Base-by-base conservation (phyloP, 2,797 vertebrate species). In the Linurgus olivaceus region DNA sequence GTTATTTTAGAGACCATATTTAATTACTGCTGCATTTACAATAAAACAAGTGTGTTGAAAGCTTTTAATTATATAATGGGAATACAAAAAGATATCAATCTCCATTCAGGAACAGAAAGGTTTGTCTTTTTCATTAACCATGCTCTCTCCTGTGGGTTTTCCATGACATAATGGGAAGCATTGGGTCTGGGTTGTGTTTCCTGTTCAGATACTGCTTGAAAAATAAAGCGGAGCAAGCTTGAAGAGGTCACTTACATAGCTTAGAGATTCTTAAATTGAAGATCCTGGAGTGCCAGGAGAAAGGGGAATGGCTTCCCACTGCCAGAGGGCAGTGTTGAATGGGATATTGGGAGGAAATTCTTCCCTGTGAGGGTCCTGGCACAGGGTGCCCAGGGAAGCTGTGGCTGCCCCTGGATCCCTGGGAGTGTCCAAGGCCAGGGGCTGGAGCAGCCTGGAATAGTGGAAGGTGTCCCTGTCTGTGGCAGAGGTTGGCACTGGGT, bases 381-480 rank as follows among this genome's bases (percentile, higher is more conserved):
- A 16, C 28, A 19, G 50, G 16, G 2, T 62, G 4, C 4, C 4
- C 24, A 31, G 65, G 29, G 50, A 2, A 38, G 44, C 37, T 70
- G 57, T 44, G 57, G 44, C 63, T 70, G 24, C 50, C 2, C 29
- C 44, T n/a, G 37, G 21, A 11, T 63, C 24, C 58, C 51, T 71
- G 65, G 44, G 0, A 57, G 20, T 26, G n/a, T 2, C n/a, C 44
- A 21, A 38, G 37, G 50, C 28, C 42, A 33, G 55, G 47, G 33
- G 2, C 28, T 35, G 37, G 51, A 77, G 44, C 65, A 26, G 0
- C n/a, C 24, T 58, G 44, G 8, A 3, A 2, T 1, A 4, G 44
- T 70, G 78, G 50, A 8, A 63, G 14, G 13, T 55, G 48, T 81
- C 23, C 31, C 26, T 75, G 26, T 25, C n/a, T 68, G 7, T 33